Conservation (phyloP, 1,140 invertebrate species). For the Halictus rubicundus region DNA sequence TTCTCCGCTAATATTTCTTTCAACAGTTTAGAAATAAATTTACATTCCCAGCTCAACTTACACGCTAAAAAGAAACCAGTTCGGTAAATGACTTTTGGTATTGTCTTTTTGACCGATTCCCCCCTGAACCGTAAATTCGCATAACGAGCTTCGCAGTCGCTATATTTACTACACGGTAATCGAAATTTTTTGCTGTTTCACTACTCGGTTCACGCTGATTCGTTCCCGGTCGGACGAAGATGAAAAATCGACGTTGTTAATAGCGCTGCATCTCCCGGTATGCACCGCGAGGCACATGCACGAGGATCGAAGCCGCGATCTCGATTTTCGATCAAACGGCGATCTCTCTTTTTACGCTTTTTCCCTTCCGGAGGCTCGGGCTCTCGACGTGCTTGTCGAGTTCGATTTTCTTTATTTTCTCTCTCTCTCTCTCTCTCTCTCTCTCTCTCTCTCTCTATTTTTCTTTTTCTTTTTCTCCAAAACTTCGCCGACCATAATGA, state of each 20-base stretch:
- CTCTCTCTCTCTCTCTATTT: too few species aligned
- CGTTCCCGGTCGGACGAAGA: constrained; percentile 27
- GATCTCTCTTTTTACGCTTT: not conserved
- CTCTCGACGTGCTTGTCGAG: too few species aligned
- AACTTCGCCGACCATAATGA: constrained; percentile 9
- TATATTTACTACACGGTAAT: too few species aligned
- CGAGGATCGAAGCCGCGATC: not conserved
- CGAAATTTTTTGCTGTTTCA: constrained; percentile 42
- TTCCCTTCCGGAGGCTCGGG: not conserved
- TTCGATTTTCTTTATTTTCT: not conserved
- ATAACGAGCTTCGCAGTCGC: too few species aligned
- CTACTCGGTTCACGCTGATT: constrained; percentile 46
- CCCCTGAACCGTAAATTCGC: too few species aligned
- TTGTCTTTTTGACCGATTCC: too few species aligned
- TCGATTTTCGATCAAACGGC: not conserved
- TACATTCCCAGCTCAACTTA: too few species aligned
- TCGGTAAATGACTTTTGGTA: too few species aligned
- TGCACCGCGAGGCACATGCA: constrained; percentile 26
- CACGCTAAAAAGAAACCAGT: too few species aligned
- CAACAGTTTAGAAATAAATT: too few species aligned
- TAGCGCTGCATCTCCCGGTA: not conserved
- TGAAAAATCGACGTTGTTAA: constrained; percentile 23
- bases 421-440: not conserved
- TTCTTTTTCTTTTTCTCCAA: too few species aligned
- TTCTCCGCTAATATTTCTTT: too few species aligned